These are phyloP conservation scores for Amyelois transitella DNA, from an alignment of 1,140 invertebrate species.

Conservation along the genomic window DNA sequence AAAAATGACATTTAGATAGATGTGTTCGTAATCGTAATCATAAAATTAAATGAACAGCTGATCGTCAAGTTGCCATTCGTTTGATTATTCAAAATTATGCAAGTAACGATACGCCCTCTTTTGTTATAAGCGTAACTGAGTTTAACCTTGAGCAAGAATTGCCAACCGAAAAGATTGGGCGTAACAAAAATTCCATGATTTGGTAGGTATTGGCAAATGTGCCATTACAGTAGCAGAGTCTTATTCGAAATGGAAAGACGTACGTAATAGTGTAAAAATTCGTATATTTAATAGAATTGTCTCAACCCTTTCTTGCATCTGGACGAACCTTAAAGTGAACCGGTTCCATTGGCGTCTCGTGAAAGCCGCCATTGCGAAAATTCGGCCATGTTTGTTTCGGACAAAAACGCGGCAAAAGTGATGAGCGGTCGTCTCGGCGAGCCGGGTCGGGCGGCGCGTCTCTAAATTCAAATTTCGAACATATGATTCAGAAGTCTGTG, in stretches of 20 bases:
- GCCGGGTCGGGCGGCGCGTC: neutral
- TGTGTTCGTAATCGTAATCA: too few species aligned
- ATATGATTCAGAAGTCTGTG: conserved; percentile 33
- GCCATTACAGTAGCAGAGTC: conserved; percentile 54
- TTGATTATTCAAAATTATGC: neutral
- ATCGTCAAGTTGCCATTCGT: too few species aligned
- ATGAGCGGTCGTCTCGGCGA: conserved; percentile 7
- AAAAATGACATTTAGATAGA: too few species aligned
- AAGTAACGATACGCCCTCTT: neutral
- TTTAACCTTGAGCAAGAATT: conserved; percentile 21
- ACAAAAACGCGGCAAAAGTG: conserved; percentile 31
- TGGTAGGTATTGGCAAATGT: conserved; percentile 23
- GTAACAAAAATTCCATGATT: conserved; percentile 21
- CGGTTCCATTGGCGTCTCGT: conserved; percentile 30
- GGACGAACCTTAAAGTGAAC: conserved; percentile 37
- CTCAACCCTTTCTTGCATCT: neutral
- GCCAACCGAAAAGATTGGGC: conserved; percentile 19
- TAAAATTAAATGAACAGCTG: too few species aligned
- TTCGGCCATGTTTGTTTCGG: conserved; percentile 61
- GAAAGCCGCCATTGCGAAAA: conserved; percentile 39
- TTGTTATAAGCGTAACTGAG: neutral
- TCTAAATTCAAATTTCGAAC: conserved; percentile 19
- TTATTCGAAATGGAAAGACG: conserved; percentile 48
- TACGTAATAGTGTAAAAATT: conserved; percentile 24
- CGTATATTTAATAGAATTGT: too few species aligned